Base-by-base conservation (phyloP, 2,888 invertebrate species). In the Tanypteryx hageni region DNA sequence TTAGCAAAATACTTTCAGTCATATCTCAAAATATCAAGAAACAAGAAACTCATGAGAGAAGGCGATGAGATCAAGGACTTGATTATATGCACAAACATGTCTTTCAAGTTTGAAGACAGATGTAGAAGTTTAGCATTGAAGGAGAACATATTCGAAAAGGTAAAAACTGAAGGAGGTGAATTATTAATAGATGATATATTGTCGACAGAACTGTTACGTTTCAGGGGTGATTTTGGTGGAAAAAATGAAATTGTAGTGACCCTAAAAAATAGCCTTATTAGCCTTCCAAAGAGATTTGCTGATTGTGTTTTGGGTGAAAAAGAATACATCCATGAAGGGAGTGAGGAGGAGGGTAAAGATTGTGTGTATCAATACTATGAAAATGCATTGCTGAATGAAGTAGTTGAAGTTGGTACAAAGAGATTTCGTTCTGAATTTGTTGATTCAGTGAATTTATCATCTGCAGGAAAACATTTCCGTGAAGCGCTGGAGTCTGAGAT, bases 71-170 rank as follows among this genome's bases (percentile, higher is more conserved):
- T 82, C 5, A 27, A 31, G 14, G 31, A 27, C 13, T 44, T 82
- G 13, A 44, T 82, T 16, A 44, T 82, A 82, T 82, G 82, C 82
- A 82, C 31, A 14, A 82, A 82, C 82, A 82, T 82, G 82, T 14
- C 31, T 11, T 82, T 82, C 82, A 82, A 44, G 11, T 82, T 82
- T 82, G 82, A 44, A 3, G 31, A 44, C 0, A 14, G 31, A 27
- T 16, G 31, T 5, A 44, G 82, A 14, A 27, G 44, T 82, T 82
- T 82, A 16, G 8, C 11, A 2, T 82, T 82, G 3, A 16, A 82
- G 27, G 82, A 82, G 16, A 16, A 0, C 44, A 31, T 44, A 7
- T 82, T 82, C 7, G 44, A 0, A 16, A 82, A 27, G 16, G 13
- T 7, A 7, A 44, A 16, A 9, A 44, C 4, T 14, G 44, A 44